These are phyloP conservation scores for Rattus rattus DNA, from an alignment of 2,113 vertebrate species.

Conservation along the genomic window DNA sequence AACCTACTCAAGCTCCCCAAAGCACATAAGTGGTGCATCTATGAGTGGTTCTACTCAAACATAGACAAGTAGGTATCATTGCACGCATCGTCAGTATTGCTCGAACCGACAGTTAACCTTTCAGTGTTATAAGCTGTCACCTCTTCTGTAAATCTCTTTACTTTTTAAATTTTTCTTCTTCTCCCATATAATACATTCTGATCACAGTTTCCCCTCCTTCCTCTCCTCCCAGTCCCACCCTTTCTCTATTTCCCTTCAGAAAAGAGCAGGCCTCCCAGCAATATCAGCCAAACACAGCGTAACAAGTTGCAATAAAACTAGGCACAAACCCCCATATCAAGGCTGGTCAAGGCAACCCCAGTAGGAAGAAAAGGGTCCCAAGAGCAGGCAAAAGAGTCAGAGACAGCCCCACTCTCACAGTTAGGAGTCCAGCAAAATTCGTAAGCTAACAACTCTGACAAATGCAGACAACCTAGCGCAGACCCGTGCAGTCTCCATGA, in stretches of 20 bases:
- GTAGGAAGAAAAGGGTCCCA: neutral
- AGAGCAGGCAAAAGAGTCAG: neutral
- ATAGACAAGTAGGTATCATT: slow-evolving; percentile 94
- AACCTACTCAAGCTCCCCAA: slow-evolving; percentile 99
- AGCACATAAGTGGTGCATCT: slow-evolving; percentile 99
- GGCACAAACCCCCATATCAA: neutral
- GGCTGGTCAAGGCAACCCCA: neutral
- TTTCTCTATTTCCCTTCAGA: neutral
- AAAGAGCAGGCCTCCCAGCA: neutral
- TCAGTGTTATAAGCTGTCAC: slow-evolving; percentile 15
- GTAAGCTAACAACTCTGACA: neutral
- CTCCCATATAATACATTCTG: neutral
- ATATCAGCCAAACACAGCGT: neutral
- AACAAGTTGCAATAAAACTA: neutral
- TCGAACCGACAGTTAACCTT: slow-evolving; percentile 50
- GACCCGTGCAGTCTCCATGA: neutral
- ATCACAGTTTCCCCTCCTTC: neutral
- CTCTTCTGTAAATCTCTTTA: slow-evolving; percentile 23
- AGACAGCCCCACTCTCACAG: neutral
- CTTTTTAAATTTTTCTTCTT: neutral
- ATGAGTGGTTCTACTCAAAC: slow-evolving; percentile 99
- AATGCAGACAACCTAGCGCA: neutral
- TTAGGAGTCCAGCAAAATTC: neutral
- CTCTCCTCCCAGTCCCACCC: neutral
- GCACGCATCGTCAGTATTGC: neutral